Evolutionary conservation across 2,888 invertebrate genomes (phyloP), one percentile per base, ranked within the genome.

Genomic region (Zaprionus bogoriensis): DNA sequence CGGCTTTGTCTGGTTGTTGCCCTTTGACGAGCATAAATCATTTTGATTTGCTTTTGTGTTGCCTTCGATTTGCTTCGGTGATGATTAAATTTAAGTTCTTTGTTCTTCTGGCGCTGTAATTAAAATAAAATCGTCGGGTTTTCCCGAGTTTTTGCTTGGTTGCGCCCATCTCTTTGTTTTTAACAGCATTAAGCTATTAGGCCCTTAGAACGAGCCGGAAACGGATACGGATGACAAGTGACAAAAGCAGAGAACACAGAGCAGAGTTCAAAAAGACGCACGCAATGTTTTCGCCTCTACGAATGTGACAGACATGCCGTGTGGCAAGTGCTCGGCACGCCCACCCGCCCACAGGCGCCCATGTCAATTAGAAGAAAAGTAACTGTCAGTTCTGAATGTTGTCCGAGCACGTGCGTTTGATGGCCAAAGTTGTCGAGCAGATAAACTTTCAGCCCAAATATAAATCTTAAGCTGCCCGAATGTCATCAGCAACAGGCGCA

Each of bases 401-500:
- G 54, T 52, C 41, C 36, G 17, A 64, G 81, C 87, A 86, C 81
- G 81, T 80, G 80, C 71, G 68, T 28, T 77, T 80, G 87, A 80
- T 81, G 75, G 75, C 57, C 79, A 50, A 74, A 76, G 54, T 72
- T 74, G 48, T 30, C 25, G 52, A 59, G 62, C 46, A 52, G 55
- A 63, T 39, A 61, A 70, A 73, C 45, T 75, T 72, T 71, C 52
- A 45, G 20, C 67, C 45, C 55, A 80, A 73, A 69, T 73, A 82
- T 86, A 83, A 82, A 82, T 82, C 82, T 84, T 65, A 41, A 41
- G 67, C 67, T 67, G 48, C 57, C 52, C 38, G 25, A 48, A 65
- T 63, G 63, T 61, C 76, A 64, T 77, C 87, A 86, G 76, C 73
- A 75, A 79, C 87, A 82, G 87, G 77, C 85, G 50, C 36, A 22